Base-by-base conservation (phyloP, 2,113 vertebrate genomes). In the Catharus minimus region DNA sequence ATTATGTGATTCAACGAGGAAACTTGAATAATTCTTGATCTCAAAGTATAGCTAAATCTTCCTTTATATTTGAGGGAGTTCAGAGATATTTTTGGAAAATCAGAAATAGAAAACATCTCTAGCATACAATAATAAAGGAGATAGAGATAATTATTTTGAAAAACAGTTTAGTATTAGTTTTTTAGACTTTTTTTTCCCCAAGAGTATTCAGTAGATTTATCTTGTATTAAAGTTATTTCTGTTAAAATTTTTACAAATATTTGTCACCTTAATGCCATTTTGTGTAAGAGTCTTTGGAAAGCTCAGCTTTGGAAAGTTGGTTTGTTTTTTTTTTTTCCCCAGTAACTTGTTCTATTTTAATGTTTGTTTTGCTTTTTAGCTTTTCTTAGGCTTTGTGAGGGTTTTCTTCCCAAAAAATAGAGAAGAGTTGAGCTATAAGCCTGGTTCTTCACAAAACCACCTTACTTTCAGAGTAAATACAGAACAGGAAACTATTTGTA, bases 131-230 rank as follows among this genome's bases (percentile, higher is more conserved):
- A 53, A 13, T 38, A 65, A 49, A 68, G 46, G 12, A 24, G 26
- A 24, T 71, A 30, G 3, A 57, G 16, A 18, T 44, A 19, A 10
- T 32, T 75, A 4, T 32, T 66, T 81, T 77, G 26, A 32, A 50
- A 62, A 69, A 20, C 14, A 65, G 27, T 43, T 79, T 28, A 32
- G 4, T 10, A 23, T 36, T 64, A 19, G 3, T 12, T 33, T 46
- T 46, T 24, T 5, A 1, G 2, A 2, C 7, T 36, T 4, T 14
- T 36, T 44, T 33, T 20, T 44, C 46, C 52, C 9, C 0, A 32
- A 57, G 30, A 65, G 3, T 52, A 44, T 57, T 44, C 36, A 23
- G 8, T 20, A 57, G 15, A 38, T 65, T 72, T 43, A 7, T 57
- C 22, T 43, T 49, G 5, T 57, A 27, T 71, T 92, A 65, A 52